Conservation (phyloP, 2,113 vertebrate genomes). For the Tetraodon nigroviridis region DNA sequence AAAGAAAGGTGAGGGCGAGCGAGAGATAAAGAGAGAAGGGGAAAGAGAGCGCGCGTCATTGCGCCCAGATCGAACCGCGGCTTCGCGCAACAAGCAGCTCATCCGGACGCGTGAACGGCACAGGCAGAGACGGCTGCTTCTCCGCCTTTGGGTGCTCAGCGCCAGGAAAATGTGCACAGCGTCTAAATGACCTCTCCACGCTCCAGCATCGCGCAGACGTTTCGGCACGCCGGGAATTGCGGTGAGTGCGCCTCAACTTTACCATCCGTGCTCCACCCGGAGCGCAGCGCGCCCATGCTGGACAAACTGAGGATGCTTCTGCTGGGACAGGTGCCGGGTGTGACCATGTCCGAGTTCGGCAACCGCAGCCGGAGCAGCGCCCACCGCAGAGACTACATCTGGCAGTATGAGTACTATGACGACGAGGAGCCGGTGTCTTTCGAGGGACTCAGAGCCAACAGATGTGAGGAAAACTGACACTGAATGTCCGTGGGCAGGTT, state of each 20-base stretch:
- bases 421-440: constrained; percentile 89
- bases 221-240: background rate
- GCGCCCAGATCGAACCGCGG: no score
- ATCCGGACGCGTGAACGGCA: no score
- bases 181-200: no score
- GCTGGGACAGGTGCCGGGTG: background rate
- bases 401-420: constrained; percentile 95
- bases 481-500: background rate
- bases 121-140: no score
- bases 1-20: no score
- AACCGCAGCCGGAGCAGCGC: constrained; percentile 74
- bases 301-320: background rate
- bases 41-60: no score
- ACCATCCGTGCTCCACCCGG: background rate
- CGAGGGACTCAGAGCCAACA: constrained; percentile 90
- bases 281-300: background rate
- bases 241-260: background rate
- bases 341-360: constrained; percentile 76
- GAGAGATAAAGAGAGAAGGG: no score
- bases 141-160: no score
- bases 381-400: constrained; percentile 84
- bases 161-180: no score
- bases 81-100: no score
- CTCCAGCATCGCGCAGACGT: no score
- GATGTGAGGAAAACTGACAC: constrained; percentile 80